These are phyloP conservation scores for Calephelis nemesis DNA, from an alignment of 1,140 invertebrate species.

Conservation along the genomic window DNA sequence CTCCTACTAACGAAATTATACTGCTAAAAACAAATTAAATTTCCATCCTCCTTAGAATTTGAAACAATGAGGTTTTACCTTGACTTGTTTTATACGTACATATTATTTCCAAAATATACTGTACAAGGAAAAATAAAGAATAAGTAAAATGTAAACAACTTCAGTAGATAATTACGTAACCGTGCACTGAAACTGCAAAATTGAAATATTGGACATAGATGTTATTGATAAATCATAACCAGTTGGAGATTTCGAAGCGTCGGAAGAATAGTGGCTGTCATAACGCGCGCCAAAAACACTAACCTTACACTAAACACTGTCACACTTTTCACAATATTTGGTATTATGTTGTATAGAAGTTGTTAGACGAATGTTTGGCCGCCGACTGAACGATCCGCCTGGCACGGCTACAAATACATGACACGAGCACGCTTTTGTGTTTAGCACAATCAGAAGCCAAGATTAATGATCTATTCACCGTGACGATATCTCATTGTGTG, in stretches of 20 bases:
- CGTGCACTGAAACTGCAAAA: background rate
- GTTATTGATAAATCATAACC: constrained; percentile 1
- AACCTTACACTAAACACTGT: constrained; percentile 2
- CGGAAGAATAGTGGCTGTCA: background rate
- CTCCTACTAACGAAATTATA: no score
- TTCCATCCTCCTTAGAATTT: no score
- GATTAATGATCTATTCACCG: constrained; percentile 32
- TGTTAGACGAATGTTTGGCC: constrained; percentile 50
- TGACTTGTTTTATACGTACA: no score
- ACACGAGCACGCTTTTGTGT: constrained; percentile 38
- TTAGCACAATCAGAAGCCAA: constrained; percentile 49
- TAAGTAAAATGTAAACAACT: constrained; percentile 2
- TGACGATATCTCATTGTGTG: constrained; percentile 25
- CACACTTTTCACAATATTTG: constrained; percentile 16
- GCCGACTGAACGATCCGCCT: constrained; percentile 52
- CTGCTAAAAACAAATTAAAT: no score
- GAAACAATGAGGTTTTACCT: no score
- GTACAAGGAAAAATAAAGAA: background rate
- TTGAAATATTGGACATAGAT: background rate
- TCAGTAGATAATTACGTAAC: constrained; percentile 1
- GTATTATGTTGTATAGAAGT: constrained; percentile 29
- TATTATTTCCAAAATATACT: no score
- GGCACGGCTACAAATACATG: constrained; percentile 48
- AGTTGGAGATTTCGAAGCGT: background rate
- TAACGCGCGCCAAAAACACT: constrained; percentile 12